phyloP scores from a whole-genome alignment of 1,140 invertebrate species.

The Drosophila sulfurigaster region DNA sequence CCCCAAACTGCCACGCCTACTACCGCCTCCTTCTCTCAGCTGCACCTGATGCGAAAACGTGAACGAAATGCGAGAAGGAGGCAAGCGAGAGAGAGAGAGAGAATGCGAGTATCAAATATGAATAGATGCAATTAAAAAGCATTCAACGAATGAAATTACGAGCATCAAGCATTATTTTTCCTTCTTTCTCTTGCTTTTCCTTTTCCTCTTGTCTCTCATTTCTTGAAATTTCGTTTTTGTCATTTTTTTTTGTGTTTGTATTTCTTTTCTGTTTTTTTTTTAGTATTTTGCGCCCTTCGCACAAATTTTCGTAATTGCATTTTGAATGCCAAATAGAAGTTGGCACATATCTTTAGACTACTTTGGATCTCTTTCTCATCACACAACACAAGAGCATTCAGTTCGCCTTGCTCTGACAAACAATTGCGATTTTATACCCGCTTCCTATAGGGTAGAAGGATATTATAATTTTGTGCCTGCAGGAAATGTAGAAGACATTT shows the following conservation, averaged over 20 bases:
- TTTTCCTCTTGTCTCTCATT: background rate
- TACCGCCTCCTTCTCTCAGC: background rate
- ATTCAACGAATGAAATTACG: conserved; percentile 38
- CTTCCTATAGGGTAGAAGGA: too few species aligned
- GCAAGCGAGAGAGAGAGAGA: too few species aligned
- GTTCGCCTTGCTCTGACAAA: too few species aligned
- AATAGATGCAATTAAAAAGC: conserved; percentile 53
- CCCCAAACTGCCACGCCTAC: background rate
- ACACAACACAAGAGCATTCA: background rate
- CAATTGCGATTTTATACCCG: too few species aligned
- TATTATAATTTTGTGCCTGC: too few species aligned
- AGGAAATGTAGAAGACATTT: too few species aligned
- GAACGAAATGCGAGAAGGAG: background rate
- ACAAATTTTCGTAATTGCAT: conserved; percentile 23
- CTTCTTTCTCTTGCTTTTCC: background rate
- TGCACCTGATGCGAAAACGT: conserved; percentile 3
- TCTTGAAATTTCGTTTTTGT: background rate
- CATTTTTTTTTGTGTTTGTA: background rate
- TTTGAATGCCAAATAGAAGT: conserved; percentile 17
- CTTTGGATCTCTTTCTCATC: conserved; percentile 1
- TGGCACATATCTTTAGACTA: background rate
- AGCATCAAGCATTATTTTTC: conserved; percentile 10
- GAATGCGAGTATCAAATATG: conserved; percentile 16
- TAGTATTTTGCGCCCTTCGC: background rate
- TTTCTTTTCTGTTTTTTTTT: background rate